These are phyloP conservation scores for Oncorhynchus mykiss DNA, from an alignment of 2,113 vertebrate species.

Conservation along the genomic window DNA sequence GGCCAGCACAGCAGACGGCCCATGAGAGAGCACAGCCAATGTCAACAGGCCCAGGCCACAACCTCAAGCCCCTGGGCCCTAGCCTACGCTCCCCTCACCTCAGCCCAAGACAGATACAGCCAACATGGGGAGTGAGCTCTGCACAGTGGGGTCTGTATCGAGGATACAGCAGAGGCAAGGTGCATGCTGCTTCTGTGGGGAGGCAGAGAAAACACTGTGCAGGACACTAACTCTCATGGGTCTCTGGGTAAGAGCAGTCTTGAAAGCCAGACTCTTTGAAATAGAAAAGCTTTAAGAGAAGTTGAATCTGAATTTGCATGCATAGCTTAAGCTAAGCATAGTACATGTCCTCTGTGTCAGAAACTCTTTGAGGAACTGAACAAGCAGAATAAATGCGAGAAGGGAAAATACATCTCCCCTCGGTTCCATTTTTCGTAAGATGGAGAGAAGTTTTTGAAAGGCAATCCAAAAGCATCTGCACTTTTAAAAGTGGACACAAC, in stretches of 20 bases:
- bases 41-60: conserved; percentile 48
- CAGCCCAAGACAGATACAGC: conserved; percentile 1
- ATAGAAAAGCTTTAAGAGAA: conserved; percentile 2
- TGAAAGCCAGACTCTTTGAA: no score
- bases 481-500: conserved; percentile 56
- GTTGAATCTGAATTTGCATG: conserved; percentile 16
- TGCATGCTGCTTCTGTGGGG: no score
- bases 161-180: no score
- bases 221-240: no score
- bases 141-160: not conserved
- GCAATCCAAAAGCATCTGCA: conserved; percentile 65
- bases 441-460: conserved; percentile 36
- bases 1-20: conserved; percentile 34
- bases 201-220: no score
- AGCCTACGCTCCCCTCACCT: conserved; percentile 56
- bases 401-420: conserved; percentile 39
- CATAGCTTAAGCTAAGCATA: not conserved
- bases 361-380: conserved; percentile 37
- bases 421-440: conserved; percentile 35
- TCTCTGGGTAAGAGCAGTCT: no score
- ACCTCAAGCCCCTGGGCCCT: not conserved
- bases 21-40: conserved; percentile 50
- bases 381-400: conserved; percentile 33
- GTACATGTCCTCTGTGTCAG: conserved; percentile 14
- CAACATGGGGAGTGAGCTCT: not conserved